Percentiles rank a stretch among this genome's conserved stretches.
These are phyloP conservation scores for Cyaniris semiargus DNA, from an alignment of 2,888 invertebrate genomes.

Conservation along the genomic window DNA sequence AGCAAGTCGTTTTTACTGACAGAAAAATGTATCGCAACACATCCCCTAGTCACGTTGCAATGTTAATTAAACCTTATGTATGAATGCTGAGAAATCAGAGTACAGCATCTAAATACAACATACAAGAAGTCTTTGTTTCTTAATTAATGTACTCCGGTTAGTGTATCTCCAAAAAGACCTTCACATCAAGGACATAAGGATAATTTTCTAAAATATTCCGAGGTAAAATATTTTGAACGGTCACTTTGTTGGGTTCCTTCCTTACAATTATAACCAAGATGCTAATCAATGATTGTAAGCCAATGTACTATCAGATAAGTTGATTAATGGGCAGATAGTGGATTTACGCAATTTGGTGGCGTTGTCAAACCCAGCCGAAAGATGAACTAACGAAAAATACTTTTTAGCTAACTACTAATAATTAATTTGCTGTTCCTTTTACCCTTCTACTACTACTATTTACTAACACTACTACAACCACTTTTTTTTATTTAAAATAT, in stretches of 20 bases:
- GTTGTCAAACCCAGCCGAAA: no score
- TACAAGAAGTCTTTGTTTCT: constrained; percentile 6
- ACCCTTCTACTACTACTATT: no score
- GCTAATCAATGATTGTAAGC: background rate
- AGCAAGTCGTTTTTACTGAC: no score
- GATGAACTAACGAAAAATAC: no score
- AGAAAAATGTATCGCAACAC: background rate
- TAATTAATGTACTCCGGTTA: background rate
- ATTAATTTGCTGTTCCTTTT: no score
- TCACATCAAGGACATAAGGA: background rate
- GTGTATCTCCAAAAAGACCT: background rate
- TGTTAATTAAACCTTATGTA: background rate
- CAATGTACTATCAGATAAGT: background rate
- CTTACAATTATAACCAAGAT: background rate
- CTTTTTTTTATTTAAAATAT: no score
- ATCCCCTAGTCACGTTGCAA: background rate
- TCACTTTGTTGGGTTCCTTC: no score
- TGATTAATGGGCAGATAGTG: background rate
- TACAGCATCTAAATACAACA: background rate
- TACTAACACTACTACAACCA: no score
- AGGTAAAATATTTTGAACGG: background rate
- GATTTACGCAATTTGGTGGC: no score
- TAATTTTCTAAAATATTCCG: background rate
- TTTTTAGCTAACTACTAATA: no score
- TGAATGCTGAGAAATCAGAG: background rate